Conservation (phyloP, 2,888 invertebrate genomes). For the Arctia plantaginis region DNA sequence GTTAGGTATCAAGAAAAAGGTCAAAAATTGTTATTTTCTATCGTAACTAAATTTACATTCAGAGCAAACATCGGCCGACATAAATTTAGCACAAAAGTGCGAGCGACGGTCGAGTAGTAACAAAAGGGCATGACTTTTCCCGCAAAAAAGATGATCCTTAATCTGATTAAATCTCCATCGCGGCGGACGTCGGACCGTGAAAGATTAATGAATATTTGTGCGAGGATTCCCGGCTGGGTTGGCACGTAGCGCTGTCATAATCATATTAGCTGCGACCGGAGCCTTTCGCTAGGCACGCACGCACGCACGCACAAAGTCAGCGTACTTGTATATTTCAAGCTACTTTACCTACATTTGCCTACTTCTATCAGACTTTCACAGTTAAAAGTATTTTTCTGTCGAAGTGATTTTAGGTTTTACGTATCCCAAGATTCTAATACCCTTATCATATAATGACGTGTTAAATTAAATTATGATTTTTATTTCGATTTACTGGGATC, state of each 20-base stretch:
- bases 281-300: conserved; percentile 78
- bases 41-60: conserved; percentile 78
- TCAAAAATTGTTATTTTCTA: conserved; percentile 57
- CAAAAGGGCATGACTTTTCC: conserved; percentile 85
- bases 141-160: conserved; percentile 87
- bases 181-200: conserved; percentile 86
- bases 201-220: conserved; percentile 87
- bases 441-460: background rate
- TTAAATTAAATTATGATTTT: conserved; percentile 26
- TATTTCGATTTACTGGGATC: conserved; percentile 24
- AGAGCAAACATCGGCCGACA: conserved; percentile 80
- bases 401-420: conserved; percentile 16
- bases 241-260: conserved; percentile 86
- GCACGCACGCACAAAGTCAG: conserved; percentile 70
- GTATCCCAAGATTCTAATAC: background rate
- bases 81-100: conserved; percentile 85
- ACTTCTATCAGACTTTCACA: conserved; percentile 3
- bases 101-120: conserved; percentile 82
- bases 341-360: conserved; percentile 9
- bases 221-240: conserved; percentile 84
- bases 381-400: background rate
- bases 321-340: conserved; percentile 54
- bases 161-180: conserved; percentile 87
- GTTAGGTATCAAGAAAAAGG: conserved; percentile 38
- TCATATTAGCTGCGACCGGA: conserved; percentile 84